phyloP scores from a whole-genome alignment of 2,797 vertebrate genomes.

The Coregonus suidteri region DNA sequence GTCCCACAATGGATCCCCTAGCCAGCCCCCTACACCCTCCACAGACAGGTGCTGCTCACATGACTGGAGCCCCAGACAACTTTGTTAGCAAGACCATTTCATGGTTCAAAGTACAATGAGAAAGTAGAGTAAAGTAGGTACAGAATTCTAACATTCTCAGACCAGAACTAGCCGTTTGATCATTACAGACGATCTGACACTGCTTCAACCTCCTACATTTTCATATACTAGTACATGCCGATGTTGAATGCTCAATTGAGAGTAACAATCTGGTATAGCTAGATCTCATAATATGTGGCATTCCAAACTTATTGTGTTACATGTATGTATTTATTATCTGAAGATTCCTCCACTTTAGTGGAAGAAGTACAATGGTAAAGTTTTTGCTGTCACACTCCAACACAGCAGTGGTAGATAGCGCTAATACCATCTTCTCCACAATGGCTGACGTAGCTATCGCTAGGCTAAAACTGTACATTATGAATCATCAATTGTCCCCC shows the following conservation, averaged over 20 bases:
- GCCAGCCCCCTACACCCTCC: conserved; percentile 31
- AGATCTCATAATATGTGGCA: conserved; percentile 28
- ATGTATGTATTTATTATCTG: conserved; percentile 66
- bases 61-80: conserved; percentile 74
- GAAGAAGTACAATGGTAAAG: conserved; percentile 31
- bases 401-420: conserved; percentile 60
- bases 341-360: too few relatives aligned
- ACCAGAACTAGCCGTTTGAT: too few relatives aligned
- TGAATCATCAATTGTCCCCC: conserved; percentile 80
- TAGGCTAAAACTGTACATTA: conserved; percentile 80
- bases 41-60: conserved; percentile 73
- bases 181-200: too few relatives aligned
- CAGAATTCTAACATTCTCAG: too few relatives aligned
- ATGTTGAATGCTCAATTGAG: not conserved
- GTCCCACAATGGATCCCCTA: conserved; percentile 64
- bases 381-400: conserved; percentile 65
- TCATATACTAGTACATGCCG: not conserved
- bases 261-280: conserved; percentile 15
- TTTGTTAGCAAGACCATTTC: conserved; percentile 71
- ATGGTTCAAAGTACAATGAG: conserved; percentile 41
- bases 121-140: too few relatives aligned
- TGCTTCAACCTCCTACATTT: not conserved
- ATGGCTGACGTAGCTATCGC: conserved; percentile 63
- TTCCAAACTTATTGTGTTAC: conserved; percentile 36
- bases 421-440: conserved; percentile 69